Percentiles rank a stretch among this genome's conserved stretches.
These are phyloP conservation scores for Peromyscus attwateri DNA, from an alignment of 2,797 vertebrate species.

Conservation along the genomic window DNA sequence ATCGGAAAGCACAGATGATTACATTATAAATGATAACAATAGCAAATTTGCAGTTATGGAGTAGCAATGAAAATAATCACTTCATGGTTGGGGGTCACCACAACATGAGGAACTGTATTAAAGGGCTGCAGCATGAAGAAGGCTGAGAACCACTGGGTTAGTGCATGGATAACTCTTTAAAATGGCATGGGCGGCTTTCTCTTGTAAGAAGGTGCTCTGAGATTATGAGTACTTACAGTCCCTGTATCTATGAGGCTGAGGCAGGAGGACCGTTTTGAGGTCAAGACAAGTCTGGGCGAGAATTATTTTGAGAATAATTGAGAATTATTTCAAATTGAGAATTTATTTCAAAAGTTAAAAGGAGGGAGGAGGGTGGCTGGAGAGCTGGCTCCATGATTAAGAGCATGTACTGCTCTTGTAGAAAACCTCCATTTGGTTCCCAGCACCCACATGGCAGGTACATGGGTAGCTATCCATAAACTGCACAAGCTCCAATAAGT, in stretches of 20 bases:
- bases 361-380: too few relatives aligned
- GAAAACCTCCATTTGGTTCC: background rate
- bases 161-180: rapidly evolving
- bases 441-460: background rate
- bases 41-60: background rate
- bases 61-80: background rate
- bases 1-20: background rate
- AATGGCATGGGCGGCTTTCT: background rate
- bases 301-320: too few relatives aligned
- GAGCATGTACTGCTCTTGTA: too few relatives aligned
- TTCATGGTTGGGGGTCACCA: background rate
- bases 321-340: too few relatives aligned
- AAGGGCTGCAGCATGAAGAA: background rate
- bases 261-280: background rate
- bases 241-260: background rate
- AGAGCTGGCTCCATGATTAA: background rate
- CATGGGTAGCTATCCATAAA: too few relatives aligned
- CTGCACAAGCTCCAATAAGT: too few relatives aligned
- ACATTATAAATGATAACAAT: background rate
- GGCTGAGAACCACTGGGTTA: background rate
- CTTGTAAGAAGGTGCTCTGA: background rate
- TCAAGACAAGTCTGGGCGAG: background rate
- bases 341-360: background rate
- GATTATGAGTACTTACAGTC: background rate
- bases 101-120: background rate